Percentiles rank a stretch among this genome's conserved stretches.
These are phyloP conservation scores for Actinemys pallida DNA, from an alignment of 2,113 vertebrate species.

Conservation along the genomic window DNA sequence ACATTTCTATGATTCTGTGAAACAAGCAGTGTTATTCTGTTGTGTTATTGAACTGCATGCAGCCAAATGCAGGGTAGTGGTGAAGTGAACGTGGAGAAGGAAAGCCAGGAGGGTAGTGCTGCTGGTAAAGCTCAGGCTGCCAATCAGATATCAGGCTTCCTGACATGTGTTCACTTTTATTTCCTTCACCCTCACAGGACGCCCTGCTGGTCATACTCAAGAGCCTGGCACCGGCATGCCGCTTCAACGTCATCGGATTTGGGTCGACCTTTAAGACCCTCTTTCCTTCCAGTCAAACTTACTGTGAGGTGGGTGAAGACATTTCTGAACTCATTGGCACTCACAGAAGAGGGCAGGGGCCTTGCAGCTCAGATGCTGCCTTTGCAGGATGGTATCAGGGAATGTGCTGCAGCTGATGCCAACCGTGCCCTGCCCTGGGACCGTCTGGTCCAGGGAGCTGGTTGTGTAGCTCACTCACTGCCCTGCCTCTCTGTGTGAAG, in stretches of 20 bases:
- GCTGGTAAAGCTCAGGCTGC: neutral
- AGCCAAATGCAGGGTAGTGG: neutral
- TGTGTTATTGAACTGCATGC: neutral
- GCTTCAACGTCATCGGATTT: constrained; percentile 93
- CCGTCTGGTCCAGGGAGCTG: neutral
- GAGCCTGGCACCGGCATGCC: constrained; percentile 89
- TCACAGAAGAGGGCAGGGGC: fast-evolving
- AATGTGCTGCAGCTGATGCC: neutral
- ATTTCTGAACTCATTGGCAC: fast-evolving
- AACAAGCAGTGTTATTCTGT: neutral
- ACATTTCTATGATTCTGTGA: neutral
- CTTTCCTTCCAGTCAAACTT: constrained; percentile 89
- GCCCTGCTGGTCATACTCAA: constrained; percentile 93
- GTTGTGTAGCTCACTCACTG: neutral
- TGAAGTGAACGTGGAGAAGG: neutral
- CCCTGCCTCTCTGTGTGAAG: neutral
- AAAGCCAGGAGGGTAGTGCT: neutral
- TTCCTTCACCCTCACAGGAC: constrained; percentile 78
- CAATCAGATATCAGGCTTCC: fast-evolving
- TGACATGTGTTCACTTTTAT: neutral
- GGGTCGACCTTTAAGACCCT: constrained; percentile 91
- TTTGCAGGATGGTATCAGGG: neutral
- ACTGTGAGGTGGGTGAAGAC: constrained; percentile 86
- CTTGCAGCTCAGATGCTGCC: neutral
- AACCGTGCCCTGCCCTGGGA: neutral